These are phyloP conservation scores for Dicyrtoma fusca DNA, from an alignment of 2,888 invertebrate genomes.

Conservation along the genomic window DNA sequence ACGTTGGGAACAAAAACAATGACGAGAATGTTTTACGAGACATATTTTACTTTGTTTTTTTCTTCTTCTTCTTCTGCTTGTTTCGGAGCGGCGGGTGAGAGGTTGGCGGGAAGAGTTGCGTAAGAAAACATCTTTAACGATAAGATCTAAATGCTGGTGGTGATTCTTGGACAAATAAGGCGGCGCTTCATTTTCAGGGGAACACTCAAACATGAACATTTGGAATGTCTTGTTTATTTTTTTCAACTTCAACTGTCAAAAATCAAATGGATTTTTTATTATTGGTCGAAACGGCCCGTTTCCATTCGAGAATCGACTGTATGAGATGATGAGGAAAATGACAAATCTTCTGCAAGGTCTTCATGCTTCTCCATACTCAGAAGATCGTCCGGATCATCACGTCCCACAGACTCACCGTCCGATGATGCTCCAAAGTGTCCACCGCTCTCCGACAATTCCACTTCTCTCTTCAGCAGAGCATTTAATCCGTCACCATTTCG, in stretches of 20 bases:
- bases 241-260: conserved; percentile 3
- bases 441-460: conserved; percentile 52
- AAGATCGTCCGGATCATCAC: conserved; percentile 55
- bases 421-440: conserved; percentile 52
- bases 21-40: too few species aligned
- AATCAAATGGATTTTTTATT: conserved; percentile 34
- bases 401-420: conserved; percentile 53
- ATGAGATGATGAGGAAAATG: conserved; percentile 55
- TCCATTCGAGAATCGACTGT: conserved; percentile 37
- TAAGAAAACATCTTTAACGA: conserved; percentile 10
- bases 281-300: conserved; percentile 54
- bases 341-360: conserved; percentile 56
- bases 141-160: conserved; percentile 19
- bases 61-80: neutral
- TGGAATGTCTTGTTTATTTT: conserved; percentile 28
- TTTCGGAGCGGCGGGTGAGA: neutral
- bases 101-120: neutral
- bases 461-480: conserved; percentile 54
- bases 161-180: neutral
- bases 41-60: neutral
- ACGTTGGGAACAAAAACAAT: neutral
- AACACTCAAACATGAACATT: conserved; percentile 25
- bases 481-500: conserved; percentile 42
- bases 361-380: conserved; percentile 53
- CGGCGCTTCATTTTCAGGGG: conserved; percentile 9